Percentiles rank a stretch among this genome's conserved stretches.
These are phyloP conservation scores for Marronus borbonicus DNA, from an alignment of 2,888 invertebrate species.

Conservation along the genomic window DNA sequence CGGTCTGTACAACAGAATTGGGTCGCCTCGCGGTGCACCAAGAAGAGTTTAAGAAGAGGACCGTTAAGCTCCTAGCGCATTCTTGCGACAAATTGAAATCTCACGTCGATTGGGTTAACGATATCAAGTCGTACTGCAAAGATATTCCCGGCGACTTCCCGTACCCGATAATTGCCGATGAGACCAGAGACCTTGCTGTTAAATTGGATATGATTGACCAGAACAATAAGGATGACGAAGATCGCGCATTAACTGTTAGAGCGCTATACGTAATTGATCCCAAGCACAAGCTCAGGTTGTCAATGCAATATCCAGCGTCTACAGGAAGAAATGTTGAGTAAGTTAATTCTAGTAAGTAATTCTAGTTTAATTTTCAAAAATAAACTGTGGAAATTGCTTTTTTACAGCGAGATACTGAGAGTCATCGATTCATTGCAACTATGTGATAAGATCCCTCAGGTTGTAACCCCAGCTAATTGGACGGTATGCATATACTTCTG, in stretches of 20 bases:
- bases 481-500: conserved; percentile 54
- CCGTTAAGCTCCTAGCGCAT: conserved; percentile 84
- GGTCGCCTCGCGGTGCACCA: conserved; percentile 82
- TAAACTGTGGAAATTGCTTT: background rate
- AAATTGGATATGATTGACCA: conserved; percentile 87
- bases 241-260: conserved; percentile 80
- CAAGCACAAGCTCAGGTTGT: conserved; percentile 83
- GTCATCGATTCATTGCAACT: conserved; percentile 88
- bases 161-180: conserved; percentile 89
- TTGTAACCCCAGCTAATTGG: conserved; percentile 67
- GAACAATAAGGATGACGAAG: conserved; percentile 77
- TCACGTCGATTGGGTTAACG: conserved; percentile 84
- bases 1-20: conserved; percentile 92
- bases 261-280: conserved; percentile 88
- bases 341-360: conserved; percentile 71
- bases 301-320: conserved; percentile 88
- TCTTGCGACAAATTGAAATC: conserved; percentile 84
- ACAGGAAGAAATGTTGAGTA: conserved; percentile 90
- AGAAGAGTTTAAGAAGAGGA: conserved; percentile 78
- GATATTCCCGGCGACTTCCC: conserved; percentile 83
- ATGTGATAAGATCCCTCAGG: conserved; percentile 77
- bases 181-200: conserved; percentile 80
- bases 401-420: conserved; percentile 85
- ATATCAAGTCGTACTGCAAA: conserved; percentile 80
- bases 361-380: background rate